Percentiles rank a stretch among this genome's conserved stretches.
Evolutionary conservation across 2,888 invertebrate genomes (phyloP).

Genomic region (Bruchidius siliquastri): DNA sequence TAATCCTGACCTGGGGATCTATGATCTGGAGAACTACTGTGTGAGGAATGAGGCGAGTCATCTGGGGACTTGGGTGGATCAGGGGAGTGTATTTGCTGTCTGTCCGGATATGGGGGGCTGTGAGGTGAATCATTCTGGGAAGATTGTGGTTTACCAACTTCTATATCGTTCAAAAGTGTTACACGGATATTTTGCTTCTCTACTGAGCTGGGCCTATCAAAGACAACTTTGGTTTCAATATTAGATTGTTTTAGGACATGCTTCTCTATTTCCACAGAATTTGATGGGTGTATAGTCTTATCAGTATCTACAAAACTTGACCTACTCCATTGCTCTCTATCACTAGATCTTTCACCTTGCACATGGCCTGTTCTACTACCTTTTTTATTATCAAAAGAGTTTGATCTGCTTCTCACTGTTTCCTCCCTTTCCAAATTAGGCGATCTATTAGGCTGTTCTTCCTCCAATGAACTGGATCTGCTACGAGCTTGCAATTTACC

Average conservation of each 20-base stretch:
- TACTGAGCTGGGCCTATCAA: background rate
- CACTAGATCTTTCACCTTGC: background rate
- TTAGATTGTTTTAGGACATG: background rate
- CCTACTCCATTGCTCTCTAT: background rate
- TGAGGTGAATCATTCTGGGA: background rate
- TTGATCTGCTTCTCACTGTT: background rate
- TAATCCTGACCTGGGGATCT: slow-evolving; percentile 8
- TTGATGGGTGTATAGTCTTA: too few species aligned
- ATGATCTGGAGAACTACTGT: slow-evolving; percentile 7
- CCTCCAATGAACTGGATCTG: background rate
- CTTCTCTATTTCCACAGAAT: too few species aligned
- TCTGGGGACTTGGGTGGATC: background rate
- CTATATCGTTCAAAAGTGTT: background rate
- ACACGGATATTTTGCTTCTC: background rate
- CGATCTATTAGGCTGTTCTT: background rate
- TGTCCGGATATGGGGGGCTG: background rate
- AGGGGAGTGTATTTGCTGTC: background rate
- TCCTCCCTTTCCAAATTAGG: background rate
- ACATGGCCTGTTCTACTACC: background rate
- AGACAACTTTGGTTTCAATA: background rate
- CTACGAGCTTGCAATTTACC: background rate
- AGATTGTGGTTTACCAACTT: background rate
- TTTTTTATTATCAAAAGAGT: background rate
- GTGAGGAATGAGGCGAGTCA: slow-evolving; percentile 4
- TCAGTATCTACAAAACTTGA: too few species aligned